These are phyloP conservation scores for Drosophila yakuba DNA, from an alignment of 1,140 invertebrate species.

Conservation along the genomic window DNA sequence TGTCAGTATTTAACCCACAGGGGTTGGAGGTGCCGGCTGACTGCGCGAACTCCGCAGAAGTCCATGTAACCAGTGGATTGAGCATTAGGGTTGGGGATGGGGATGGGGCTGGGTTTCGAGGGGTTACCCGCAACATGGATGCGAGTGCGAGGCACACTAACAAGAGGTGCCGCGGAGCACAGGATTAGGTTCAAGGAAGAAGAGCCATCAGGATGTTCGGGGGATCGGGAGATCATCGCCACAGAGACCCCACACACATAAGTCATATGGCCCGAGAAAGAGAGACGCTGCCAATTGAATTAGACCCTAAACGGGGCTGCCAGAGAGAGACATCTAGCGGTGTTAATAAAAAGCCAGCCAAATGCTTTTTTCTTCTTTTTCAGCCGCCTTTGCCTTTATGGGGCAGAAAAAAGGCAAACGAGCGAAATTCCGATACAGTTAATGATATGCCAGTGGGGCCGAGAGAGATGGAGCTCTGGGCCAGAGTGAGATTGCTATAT, in stretches of 20 bases:
- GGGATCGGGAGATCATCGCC: conserved; percentile 15
- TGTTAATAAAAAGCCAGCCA: conserved; percentile 76
- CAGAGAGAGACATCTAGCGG: conserved; percentile 80
- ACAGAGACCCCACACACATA: conserved; percentile 20
- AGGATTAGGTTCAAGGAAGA: conserved; percentile 75
- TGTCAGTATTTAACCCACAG: conserved; percentile 85
- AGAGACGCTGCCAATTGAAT: conserved; percentile 70
- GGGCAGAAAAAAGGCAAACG: conserved; percentile 33
- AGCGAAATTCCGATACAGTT: conserved; percentile 77
- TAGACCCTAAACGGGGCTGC: conserved; percentile 62
- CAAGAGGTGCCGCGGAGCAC: conserved; percentile 73
- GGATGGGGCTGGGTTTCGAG: neutral
- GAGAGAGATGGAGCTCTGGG: conserved; percentile 21
- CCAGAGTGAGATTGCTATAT: conserved; percentile 5
- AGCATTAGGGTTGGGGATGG: neutral
- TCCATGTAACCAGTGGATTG: conserved; percentile 18
- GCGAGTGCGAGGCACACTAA: conserved; percentile 58
- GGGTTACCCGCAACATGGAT: conserved; percentile 55
- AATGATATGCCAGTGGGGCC: conserved; percentile 65
- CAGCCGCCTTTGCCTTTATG: conserved; percentile 15
- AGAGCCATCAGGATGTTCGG: conserved; percentile 48
- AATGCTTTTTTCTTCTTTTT: conserved; percentile 44
- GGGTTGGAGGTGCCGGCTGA: conserved; percentile 82
- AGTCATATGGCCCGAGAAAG: conserved; percentile 29
- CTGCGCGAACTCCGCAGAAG: conserved; percentile 78